A percentile compares a stretch with the other conserved stretches of the same genome.
Evolutionary conservation across 2,888 invertebrate species (phyloP).

Genomic region (Drosophila formosana): DNA sequence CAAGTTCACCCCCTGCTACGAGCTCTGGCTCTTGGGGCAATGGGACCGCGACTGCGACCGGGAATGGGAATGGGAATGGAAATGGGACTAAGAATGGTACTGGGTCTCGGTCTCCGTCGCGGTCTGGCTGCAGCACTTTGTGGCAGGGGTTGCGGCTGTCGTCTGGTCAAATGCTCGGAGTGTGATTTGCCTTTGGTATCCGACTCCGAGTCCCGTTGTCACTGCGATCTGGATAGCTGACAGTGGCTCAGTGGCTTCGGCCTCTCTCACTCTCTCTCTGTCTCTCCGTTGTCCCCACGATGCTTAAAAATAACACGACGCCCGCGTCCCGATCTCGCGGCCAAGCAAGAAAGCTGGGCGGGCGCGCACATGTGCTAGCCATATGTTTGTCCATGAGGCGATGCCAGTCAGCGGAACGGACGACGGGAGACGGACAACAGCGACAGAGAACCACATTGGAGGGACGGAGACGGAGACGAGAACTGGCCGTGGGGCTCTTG

Average conservation of each 20-base stretch:
- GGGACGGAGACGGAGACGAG: not conserved
- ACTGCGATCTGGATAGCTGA: conserved; percentile 61
- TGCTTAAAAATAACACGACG: conserved; percentile 75
- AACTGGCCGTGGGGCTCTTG: conserved; percentile 64
- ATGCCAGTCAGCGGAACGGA: conserved; percentile 61
- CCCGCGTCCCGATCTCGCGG: conserved; percentile 48
- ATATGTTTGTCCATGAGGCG: conserved; percentile 78
- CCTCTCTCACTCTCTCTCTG: not conserved
- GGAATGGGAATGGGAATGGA: conserved; percentile 4
- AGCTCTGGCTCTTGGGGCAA: conserved; percentile 20
- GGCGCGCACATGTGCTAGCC: conserved; percentile 69
- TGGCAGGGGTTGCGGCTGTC: conserved; percentile 4
- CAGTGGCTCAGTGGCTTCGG: conserved; percentile 40
- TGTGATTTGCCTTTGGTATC: conserved; percentile 22
- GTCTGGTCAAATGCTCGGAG: conserved; percentile 45
- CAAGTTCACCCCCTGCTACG: conserved; percentile 77
- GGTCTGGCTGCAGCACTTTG: conserved; percentile 2
- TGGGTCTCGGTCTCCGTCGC: conserved; percentile 5
- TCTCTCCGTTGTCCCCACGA: conserved; percentile 47
- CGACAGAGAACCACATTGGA: conserved; percentile 18
- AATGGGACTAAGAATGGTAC: conserved; percentile 8
- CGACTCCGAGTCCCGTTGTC: conserved; percentile 49
- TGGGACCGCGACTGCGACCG: not conserved
- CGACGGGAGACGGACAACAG: conserved; percentile 21
- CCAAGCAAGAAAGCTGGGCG: conserved; percentile 46